Conservation (phyloP, 2,797 vertebrate genomes). For the Pangasius macronema region DNA sequence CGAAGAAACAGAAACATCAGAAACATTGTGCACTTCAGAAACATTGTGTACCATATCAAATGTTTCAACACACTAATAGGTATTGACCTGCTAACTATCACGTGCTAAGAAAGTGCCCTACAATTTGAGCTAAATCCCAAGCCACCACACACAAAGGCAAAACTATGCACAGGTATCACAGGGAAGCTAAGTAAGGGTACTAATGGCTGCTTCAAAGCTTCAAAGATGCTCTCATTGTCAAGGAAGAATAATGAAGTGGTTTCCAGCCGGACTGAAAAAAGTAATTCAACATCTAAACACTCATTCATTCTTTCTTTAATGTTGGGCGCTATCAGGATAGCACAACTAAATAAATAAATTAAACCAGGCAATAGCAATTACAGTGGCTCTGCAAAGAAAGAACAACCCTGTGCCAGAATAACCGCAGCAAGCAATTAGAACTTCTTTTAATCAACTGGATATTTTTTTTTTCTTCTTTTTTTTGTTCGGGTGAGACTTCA, state of each 20-base stretch:
- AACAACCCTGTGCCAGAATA: conserved; percentile 7
- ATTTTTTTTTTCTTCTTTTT: background rate
- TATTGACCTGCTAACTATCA: background rate
- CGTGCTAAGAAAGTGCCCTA: background rate
- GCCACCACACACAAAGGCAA: background rate
- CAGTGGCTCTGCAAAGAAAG: conserved; percentile 4
- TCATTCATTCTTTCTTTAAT: conserved; percentile 7
- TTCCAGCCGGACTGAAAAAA: background rate
- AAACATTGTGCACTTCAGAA: background rate
- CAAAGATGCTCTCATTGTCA: conserved; percentile 10
- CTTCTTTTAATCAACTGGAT: conserved; percentile 28
- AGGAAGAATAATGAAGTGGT: conserved; percentile 11
- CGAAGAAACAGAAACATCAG: background rate
- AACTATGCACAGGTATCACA: background rate
- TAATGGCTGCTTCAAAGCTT: conserved; percentile 20
- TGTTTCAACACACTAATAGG: background rate
- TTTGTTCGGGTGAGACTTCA: conserved; percentile 19
- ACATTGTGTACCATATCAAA: background rate
- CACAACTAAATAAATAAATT: conserved; percentile 27
- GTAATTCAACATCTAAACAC: background rate
- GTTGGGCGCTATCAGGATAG: background rate
- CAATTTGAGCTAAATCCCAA: background rate
- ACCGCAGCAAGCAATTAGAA: conserved; percentile 36
- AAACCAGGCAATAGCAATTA: conserved; percentile 21
- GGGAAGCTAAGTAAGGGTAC: background rate